These are phyloP conservation scores for Hybos culiciformis DNA, from an alignment of 2,888 invertebrate species.

Conservation along the genomic window DNA sequence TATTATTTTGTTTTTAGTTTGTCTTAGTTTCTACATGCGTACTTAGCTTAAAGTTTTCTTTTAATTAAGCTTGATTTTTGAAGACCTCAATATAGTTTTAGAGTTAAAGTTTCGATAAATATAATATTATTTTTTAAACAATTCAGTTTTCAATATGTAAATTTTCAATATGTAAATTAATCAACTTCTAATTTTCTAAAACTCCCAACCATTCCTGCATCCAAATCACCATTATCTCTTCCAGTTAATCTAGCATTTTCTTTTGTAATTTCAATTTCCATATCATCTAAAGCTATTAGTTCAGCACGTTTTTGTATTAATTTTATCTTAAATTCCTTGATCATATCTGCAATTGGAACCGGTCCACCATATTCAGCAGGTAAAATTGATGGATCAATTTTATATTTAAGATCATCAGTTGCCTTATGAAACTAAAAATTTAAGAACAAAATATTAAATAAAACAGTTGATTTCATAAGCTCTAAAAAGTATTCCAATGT, in stretches of 20 bases:
- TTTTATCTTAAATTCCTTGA: slow-evolving; percentile 54
- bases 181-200: slow-evolving; percentile 76
- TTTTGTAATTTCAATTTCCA: slow-evolving; percentile 54
- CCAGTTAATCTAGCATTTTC: slow-evolving; percentile 39
- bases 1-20: too few species aligned
- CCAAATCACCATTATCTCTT: slow-evolving; percentile 53
- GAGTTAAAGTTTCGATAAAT: too few species aligned
- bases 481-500: background rate
- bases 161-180: slow-evolving; percentile 31
- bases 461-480: background rate
- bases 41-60: too few species aligned
- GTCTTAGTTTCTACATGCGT: too few species aligned
- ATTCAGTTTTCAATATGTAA: too few species aligned
- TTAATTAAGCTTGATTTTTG: too few species aligned
- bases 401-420: slow-evolving; percentile 54
- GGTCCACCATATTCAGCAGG: slow-evolving; percentile 84
- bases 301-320: slow-evolving; percentile 49
- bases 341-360: slow-evolving; percentile 66
- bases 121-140: too few species aligned
- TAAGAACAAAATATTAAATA: background rate
- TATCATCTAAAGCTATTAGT: slow-evolving; percentile 57
- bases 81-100: too few species aligned
- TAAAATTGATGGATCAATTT: slow-evolving; percentile 58
- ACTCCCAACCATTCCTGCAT: slow-evolving; percentile 62
- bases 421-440: slow-evolving; percentile 55